Base-by-base conservation (phyloP, 1,140 invertebrate species). In the Coelopa frigida region DNA sequence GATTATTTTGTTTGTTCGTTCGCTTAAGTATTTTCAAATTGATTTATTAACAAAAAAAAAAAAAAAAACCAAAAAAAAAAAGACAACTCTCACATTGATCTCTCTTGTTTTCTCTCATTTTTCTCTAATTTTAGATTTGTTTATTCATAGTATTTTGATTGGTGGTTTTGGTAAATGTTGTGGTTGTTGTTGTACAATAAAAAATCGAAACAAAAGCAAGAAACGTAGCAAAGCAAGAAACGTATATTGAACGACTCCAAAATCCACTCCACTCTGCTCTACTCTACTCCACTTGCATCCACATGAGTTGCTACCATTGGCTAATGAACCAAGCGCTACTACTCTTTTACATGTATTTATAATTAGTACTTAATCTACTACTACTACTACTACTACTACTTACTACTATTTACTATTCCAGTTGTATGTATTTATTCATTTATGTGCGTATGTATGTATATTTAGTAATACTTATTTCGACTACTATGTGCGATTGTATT, bases 121-220 rank as follows among this genome's bases (percentile, higher is more conserved):
- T 43, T 43, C 31, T 43, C 41, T 43, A 43, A 43, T 43, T 43
- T 43, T 43, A 43, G 41, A 43, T 43, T 43, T 26, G 31, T 42
- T 37, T 37, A 20, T 37, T 38, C 24, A 32, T 43, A 32, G 33
- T 32, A 43, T 43, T 43, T 43, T 43, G 33, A 31, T 43, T 43
- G 41, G 41, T 43, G 41, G 41, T 43, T 43, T 43, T 43, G 41
- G 41, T 43, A 43, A 43, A 43, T 43, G 41, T 43, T 43, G 31
- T 43, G 27, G 31, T 43, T 43, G 23, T 18, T 20, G 33, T 21
- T 31, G 41, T 43, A 31, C 41, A 43, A 31, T 31, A 43, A 32
- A 43, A 43, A 32, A 18, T n/a, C n/a, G 20, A 35, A 35, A 35
- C 8, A 8, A 7, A 21, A 31, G n/a, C 23, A 29, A 42, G 20